phyloP scores from a whole-genome alignment of 92 coral and sea anemone genomes.

The Parazoanthus swiftii region DNA sequence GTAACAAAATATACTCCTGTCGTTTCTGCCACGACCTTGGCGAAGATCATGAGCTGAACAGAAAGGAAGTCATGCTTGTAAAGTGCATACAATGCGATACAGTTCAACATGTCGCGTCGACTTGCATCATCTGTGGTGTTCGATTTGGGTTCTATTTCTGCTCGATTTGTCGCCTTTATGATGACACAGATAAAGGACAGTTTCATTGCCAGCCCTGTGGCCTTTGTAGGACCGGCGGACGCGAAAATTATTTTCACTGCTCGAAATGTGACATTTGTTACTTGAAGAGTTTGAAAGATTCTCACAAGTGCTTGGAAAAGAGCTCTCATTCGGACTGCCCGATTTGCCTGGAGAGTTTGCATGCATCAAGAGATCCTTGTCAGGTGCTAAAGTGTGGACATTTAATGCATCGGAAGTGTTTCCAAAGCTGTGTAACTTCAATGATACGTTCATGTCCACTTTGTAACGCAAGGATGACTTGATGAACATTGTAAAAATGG shows the following conservation, averaged over 20 bases:
- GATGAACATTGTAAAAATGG: neutral
- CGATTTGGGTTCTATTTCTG: constrained; percentile 92
- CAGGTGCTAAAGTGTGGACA: constrained; percentile 93
- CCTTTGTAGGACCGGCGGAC: constrained; percentile 87
- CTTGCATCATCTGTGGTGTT: constrained; percentile 70
- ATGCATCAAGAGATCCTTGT: constrained; percentile 80
- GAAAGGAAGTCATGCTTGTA: constrained; percentile 73
- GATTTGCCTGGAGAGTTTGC: constrained; percentile 87
- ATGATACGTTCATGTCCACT: constrained; percentile 62
- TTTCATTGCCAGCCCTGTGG: constrained; percentile 94
- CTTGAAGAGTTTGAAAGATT: constrained; percentile 52
- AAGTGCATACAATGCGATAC: constrained; percentile 82
- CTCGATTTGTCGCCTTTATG: constrained; percentile 81
- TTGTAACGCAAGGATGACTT: constrained; percentile 62
- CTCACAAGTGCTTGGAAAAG: constrained; percentile 84
- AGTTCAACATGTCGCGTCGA: constrained; percentile 66
- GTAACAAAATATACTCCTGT: constrained; percentile 81
- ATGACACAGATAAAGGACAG: constrained; percentile 92
- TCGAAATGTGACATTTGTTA: constrained; percentile 84
- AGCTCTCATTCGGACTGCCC: constrained; percentile 91
- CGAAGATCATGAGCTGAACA: constrained; percentile 75
- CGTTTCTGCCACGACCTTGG: constrained; percentile 81
- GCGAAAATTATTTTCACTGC: constrained; percentile 87
- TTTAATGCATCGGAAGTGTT: constrained; percentile 82
- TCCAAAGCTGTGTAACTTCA: constrained; percentile 65